Percentiles rank a stretch among this genome's conserved stretches.
Evolutionary conservation across 2,113 vertebrate species (phyloP).

Genomic region (human (Homo sapiens)): DNA sequence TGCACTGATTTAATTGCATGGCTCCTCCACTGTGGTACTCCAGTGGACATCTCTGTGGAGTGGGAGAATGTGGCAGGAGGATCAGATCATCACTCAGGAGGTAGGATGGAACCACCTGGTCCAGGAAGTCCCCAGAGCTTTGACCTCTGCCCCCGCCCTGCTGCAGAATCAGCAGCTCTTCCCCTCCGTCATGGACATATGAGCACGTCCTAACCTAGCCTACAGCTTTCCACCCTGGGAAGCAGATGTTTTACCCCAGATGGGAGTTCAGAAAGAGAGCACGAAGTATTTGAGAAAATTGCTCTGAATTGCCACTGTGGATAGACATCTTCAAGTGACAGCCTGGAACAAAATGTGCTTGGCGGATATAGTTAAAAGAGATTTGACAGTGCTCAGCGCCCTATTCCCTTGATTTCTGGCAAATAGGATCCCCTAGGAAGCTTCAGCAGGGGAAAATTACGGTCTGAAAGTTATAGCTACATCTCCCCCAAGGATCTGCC

Average conservation of each 20-base stretch:
- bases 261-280: not conserved
- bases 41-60: not conserved
- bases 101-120: not conserved
- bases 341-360: not conserved
- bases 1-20: not conserved
- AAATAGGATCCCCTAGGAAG: not conserved
- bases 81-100: too few relatives aligned
- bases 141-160: not conserved
- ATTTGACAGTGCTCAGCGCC: rapidly evolving
- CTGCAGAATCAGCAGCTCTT: not conserved
- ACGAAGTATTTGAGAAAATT: not conserved
- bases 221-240: not conserved
- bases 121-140: not conserved
- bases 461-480: not conserved
- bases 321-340: not conserved
- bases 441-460: not conserved
- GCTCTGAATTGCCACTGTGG: not conserved
- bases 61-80: too few relatives aligned
- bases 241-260: not conserved
- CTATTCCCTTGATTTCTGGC: not conserved
- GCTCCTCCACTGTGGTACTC: not conserved
- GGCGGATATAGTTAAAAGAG: not conserved
- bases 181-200: rapidly evolving
- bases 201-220: not conserved
- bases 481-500: not conserved